Evolutionary conservation across 2,888 invertebrate genomes (phyloP).

Genomic region (Drosophila incognita): DNA sequence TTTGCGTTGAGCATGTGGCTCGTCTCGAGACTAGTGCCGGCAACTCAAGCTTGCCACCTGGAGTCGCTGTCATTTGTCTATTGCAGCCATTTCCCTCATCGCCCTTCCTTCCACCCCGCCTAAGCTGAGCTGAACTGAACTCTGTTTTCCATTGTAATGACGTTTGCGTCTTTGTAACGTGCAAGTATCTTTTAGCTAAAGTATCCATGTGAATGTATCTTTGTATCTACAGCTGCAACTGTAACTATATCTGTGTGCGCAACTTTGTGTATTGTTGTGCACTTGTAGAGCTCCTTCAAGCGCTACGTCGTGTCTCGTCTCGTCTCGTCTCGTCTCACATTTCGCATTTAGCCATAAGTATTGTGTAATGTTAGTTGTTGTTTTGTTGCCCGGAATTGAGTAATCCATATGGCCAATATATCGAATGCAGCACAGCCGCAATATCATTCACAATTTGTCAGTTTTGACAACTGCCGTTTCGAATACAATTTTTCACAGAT

Average conservation of each 20-base stretch:
- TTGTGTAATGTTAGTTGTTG: slow-evolving; percentile 61
- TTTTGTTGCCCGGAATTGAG: slow-evolving; percentile 46
- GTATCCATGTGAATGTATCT: not conserved
- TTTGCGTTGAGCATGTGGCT: slow-evolving; percentile 3
- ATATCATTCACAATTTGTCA: slow-evolving; percentile 57
- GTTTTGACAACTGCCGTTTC: slow-evolving; percentile 40
- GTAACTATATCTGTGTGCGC: slow-evolving; percentile 22
- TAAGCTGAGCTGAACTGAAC: not conserved
- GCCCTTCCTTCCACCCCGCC: not conserved
- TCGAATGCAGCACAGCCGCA: slow-evolving; percentile 20
- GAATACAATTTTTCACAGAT: slow-evolving; percentile 29
- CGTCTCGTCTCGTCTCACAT: slow-evolving; percentile 44
- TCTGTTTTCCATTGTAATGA: slow-evolving; percentile 51
- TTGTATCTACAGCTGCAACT: slow-evolving; percentile 44
- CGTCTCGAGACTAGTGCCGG: slow-evolving; percentile 31
- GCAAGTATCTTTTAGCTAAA: slow-evolving; percentile 57
- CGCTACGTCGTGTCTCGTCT: slow-evolving; percentile 4
- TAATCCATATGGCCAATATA: slow-evolving; percentile 65
- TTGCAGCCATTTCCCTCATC: slow-evolving; percentile 8
- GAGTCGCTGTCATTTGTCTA: slow-evolving; percentile 27
- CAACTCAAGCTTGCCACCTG: slow-evolving; percentile 37
- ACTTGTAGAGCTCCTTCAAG: slow-evolving; percentile 59
- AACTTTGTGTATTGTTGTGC: slow-evolving; percentile 41
- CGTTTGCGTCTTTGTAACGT: slow-evolving; percentile 62
- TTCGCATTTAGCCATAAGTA: slow-evolving; percentile 60